Evolutionary conservation across 2,888 invertebrate species (phyloP).

Genomic region (Torymus tubicola): DNA sequence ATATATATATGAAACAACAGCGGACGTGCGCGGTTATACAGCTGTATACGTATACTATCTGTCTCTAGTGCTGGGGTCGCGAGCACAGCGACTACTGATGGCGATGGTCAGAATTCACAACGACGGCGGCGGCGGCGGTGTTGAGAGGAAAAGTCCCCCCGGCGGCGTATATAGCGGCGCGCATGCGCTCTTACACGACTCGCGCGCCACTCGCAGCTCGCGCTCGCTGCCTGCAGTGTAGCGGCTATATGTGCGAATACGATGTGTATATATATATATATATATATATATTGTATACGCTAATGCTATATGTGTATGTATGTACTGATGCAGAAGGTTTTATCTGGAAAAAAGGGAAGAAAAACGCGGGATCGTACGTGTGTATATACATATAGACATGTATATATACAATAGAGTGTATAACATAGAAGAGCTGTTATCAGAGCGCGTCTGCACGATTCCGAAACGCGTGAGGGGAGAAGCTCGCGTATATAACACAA

Average conservation of each 20-base stretch:
- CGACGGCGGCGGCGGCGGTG: slow-evolving; percentile 13
- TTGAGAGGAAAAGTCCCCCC: slow-evolving; percentile 56
- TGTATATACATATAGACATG: too few species aligned
- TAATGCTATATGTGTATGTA: too few species aligned
- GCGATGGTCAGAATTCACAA: slow-evolving; percentile 22
- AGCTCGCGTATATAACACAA: too few species aligned
- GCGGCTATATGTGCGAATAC: not conserved
- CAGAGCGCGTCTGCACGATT: too few species aligned
- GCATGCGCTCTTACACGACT: slow-evolving; percentile 57
- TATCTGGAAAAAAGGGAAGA: not conserved
- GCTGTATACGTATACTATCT: too few species aligned
- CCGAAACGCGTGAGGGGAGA: too few species aligned
- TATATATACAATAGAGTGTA: too few species aligned
- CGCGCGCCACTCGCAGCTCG: slow-evolving; percentile 29
- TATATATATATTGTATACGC: too few species aligned
- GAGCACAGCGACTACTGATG: slow-evolving; percentile 48
- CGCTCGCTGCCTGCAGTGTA: not conserved
- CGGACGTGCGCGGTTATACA: too few species aligned
- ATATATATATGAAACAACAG: too few species aligned
- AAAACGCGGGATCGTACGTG: not conserved
- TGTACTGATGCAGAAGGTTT: too few species aligned
- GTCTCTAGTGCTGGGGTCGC: slow-evolving; percentile 16
- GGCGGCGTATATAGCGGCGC: slow-evolving; percentile 34
- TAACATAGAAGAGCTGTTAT: too few species aligned
- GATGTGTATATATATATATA: not conserved